These are phyloP conservation scores for Axea sp. DNA, from an alignment of 2,888 invertebrate genomes.

Conservation along the genomic window DNA sequence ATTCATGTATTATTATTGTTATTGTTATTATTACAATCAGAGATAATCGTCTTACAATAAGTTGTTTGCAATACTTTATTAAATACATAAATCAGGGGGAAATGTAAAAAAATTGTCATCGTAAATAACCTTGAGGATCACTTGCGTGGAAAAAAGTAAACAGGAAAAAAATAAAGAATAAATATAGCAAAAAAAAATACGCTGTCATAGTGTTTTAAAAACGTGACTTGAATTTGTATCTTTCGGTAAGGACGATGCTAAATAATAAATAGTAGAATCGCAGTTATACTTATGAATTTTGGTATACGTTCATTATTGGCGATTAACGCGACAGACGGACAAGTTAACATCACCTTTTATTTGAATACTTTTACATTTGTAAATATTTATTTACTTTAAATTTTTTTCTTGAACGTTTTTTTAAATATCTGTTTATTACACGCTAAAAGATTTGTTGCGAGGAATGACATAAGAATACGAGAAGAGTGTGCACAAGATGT, in stretches of 20 bases:
- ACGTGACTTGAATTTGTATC: no score
- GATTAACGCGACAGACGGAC: slow-evolving; percentile 51
- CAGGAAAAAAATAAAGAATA: not conserved
- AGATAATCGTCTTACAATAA: slow-evolving; percentile 36
- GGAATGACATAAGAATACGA: slow-evolving; percentile 41
- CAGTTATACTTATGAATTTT: slow-evolving; percentile 23
- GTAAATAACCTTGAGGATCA: slow-evolving; percentile 10
- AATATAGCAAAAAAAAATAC: not conserved
- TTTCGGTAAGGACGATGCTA: slow-evolving; percentile 14
- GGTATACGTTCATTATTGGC: slow-evolving; percentile 54
- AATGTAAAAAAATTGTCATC: not conserved
- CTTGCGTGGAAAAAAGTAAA: slow-evolving; percentile 7
- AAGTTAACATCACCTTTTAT: slow-evolving; percentile 16
- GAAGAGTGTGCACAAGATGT: slow-evolving; percentile 31
- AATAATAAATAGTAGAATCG: slow-evolving; percentile 41
- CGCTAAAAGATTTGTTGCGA: slow-evolving; percentile 34
- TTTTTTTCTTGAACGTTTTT: not conserved
- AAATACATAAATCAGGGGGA: slow-evolving; percentile 1
- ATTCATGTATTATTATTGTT: no score
- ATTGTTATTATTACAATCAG: slow-evolving; percentile 30
- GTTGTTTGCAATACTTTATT: slow-evolving; percentile 1
- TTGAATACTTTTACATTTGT: slow-evolving; percentile 14
- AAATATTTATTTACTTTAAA: not conserved
- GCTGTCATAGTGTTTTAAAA: no score
- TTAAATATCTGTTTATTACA: slow-evolving; percentile 19